phyloP scores from a whole-genome alignment of 2,888 invertebrate genomes.

The Cheilosia soror region DNA sequence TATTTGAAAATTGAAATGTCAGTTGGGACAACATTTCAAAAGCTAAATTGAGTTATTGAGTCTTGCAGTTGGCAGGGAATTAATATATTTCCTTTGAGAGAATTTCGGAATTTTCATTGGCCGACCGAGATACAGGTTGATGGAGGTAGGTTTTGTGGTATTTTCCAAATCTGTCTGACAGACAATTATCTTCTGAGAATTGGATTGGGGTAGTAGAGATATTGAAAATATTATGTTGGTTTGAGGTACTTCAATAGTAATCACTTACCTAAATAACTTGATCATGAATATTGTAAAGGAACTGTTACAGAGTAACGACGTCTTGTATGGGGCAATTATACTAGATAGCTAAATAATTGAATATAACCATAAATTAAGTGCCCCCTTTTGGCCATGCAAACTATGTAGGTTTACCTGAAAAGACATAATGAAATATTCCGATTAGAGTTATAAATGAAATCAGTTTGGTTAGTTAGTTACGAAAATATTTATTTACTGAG shows the following conservation, averaged over 20 bases:
- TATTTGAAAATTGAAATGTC: constrained; percentile 53
- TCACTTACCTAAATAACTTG: not conserved
- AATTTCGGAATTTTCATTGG: not conserved
- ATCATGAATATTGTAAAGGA: too few species aligned
- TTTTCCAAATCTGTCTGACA: not conserved
- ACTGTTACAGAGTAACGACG: too few species aligned
- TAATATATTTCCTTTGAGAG: constrained; percentile 14
- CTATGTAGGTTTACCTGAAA: too few species aligned
- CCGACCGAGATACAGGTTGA: not conserved
- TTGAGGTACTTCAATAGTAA: not conserved
- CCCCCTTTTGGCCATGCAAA: not conserved
- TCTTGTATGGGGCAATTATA: not conserved
- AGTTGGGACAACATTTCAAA: constrained; percentile 52
- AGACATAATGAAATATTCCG: too few species aligned
- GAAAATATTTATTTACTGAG: too few species aligned
- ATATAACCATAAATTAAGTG: not conserved
- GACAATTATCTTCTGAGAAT: not conserved
- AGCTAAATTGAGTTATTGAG: constrained; percentile 48
- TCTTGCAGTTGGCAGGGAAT: constrained; percentile 18
- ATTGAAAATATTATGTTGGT: not conserved
- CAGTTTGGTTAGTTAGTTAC: too few species aligned
- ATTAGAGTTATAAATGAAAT: too few species aligned
- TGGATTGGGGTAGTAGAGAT: too few species aligned
- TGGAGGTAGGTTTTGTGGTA: not conserved
- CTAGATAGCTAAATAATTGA: not conserved